Conservation (phyloP, 2,797 vertebrate genomes). For the Mormyrops boulengeri region DNA sequence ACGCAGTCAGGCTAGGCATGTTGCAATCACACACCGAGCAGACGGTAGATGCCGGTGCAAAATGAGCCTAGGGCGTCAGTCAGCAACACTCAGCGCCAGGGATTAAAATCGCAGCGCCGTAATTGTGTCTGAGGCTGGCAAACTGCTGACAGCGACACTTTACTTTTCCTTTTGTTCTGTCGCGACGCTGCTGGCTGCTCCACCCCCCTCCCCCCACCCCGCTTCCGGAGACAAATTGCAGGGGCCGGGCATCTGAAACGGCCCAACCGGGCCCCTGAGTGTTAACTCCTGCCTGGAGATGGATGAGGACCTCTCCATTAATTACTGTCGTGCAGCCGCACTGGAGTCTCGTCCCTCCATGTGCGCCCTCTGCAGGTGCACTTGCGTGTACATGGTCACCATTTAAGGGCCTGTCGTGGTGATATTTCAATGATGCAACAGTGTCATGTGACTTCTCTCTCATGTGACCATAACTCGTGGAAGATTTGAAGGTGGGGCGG, state of each 20-base stretch:
- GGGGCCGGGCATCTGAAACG: background rate
- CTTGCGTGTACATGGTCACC: background rate
- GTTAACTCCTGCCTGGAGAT: slow-evolving; percentile 39
- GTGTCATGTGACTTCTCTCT: background rate
- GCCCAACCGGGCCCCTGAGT: background rate
- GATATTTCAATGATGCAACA: background rate
- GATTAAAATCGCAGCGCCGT: background rate
- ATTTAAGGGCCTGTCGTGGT: background rate
- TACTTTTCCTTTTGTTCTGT: background rate
- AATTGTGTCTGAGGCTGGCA: background rate
- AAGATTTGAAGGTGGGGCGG: background rate
- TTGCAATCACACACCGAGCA: background rate
- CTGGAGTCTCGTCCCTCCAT: background rate
- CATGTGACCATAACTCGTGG: background rate
- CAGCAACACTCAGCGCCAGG: background rate
- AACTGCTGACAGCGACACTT: background rate
- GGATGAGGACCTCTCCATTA: slow-evolving; percentile 9
- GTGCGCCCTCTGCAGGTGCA: background rate
- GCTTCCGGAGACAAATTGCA: background rate
- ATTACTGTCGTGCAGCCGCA: background rate
- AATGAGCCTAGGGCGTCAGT: background rate
- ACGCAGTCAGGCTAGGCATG: background rate
- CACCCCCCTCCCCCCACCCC: background rate
- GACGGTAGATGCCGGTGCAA: background rate
- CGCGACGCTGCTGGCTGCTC: background rate